Percentiles rank a stretch among this genome's conserved stretches.
These are phyloP conservation scores for Nebria ingens DNA, from an alignment of 1,140 invertebrate species.

Conservation along the genomic window DNA sequence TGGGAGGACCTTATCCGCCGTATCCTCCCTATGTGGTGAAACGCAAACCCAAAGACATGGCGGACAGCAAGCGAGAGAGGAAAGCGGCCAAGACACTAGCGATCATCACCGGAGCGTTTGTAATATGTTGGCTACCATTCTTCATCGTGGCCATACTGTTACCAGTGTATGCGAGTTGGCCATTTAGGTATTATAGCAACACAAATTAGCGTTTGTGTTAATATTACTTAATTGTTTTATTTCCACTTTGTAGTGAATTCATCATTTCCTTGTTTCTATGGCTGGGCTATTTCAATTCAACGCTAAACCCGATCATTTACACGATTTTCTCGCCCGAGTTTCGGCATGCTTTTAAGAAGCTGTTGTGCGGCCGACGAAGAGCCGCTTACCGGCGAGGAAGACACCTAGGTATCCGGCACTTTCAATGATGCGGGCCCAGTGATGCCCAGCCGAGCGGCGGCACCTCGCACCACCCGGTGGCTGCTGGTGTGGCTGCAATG, in stretches of 20 bases:
- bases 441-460: slow-evolving; percentile 24
- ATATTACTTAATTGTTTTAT: no score
- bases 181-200: slow-evolving; percentile 29
- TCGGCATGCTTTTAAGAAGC: slow-evolving; percentile 71
- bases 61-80: slow-evolving; percentile 71
- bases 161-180: slow-evolving; percentile 50
- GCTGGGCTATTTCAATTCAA: slow-evolving; percentile 83
- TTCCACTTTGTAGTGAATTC: no score
- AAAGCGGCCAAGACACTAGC: slow-evolving; percentile 87
- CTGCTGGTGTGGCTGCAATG: slow-evolving; percentile 27
- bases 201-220: no score
- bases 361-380: slow-evolving; percentile 57
- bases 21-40: slow-evolving; percentile 31
- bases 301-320: slow-evolving; percentile 81
- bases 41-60: slow-evolving; percentile 52
- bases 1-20: slow-evolving; percentile 13
- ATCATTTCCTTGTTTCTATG: slow-evolving; percentile 64
- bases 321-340: slow-evolving; percentile 85
- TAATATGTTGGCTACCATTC: slow-evolving; percentile 82
- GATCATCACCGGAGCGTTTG: slow-evolving; percentile 83
- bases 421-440: slow-evolving; percentile 35
- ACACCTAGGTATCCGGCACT: slow-evolving; percentile 28
- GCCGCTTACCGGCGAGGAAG: slow-evolving; percentile 37
- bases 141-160: slow-evolving; percentile 79
- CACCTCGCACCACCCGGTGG: slow-evolving; percentile 22